phyloP scores from a whole-genome alignment of 2,797 vertebrate species.

The Danio albolineatus region DNA sequence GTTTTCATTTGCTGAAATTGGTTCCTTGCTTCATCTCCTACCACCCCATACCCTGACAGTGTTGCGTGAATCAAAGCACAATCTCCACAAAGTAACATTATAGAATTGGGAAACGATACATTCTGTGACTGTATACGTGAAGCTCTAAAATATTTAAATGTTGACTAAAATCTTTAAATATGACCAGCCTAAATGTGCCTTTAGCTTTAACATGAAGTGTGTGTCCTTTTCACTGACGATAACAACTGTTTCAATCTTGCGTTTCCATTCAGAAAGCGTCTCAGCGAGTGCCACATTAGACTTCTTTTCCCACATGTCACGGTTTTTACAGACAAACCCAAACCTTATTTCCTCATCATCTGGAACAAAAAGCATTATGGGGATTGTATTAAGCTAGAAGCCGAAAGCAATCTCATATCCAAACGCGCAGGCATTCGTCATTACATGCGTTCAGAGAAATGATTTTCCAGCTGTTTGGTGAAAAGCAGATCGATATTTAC shows the following conservation, averaged over 20 bases:
- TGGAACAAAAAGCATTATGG: constrained; percentile 19
- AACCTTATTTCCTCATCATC: constrained; percentile 7
- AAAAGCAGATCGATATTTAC: neutral
- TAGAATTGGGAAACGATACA: too few species aligned
- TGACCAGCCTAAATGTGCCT: neutral
- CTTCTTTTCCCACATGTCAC: neutral
- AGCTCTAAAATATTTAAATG: too few species aligned
- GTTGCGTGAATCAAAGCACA: too few species aligned
- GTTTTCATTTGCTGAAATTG: too few species aligned
- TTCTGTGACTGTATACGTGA: too few species aligned
- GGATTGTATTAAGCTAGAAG: constrained; percentile 3
- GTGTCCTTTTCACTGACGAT: constrained; percentile 14
- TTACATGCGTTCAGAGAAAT: neutral
- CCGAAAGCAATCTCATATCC: neutral
- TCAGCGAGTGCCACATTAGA: constrained; percentile 5
- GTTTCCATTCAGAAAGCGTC: neutral
- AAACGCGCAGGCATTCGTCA: neutral
- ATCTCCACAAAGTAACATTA: too few species aligned
- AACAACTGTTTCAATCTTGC: neutral
- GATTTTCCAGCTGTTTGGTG: neutral
- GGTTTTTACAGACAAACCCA: neutral
- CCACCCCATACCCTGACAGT: too few species aligned
- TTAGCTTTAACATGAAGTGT: neutral
- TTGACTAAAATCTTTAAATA: neutral
- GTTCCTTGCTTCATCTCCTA: too few species aligned